Percentiles rank a stretch among this genome's conserved stretches.
Conservation (phyloP, 2,113 vertebrate genomes). For the Toxotes chatareus region DNA sequence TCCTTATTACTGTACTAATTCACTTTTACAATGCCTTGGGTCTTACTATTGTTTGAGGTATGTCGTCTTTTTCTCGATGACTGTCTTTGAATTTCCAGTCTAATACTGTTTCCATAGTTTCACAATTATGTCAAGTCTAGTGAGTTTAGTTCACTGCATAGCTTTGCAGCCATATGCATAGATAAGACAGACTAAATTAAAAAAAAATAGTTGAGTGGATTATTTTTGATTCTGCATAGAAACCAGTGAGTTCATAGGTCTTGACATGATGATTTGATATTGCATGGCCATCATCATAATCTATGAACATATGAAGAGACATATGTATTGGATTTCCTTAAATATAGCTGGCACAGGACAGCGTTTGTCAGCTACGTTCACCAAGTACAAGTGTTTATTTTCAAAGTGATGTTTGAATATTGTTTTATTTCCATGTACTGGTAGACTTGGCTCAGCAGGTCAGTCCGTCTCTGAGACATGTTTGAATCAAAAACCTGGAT, state of each 20-base stretch:
- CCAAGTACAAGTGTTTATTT: constrained; percentile 76
- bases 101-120: constrained; percentile 12
- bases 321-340: constrained; percentile 72
- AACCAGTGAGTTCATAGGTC: constrained; percentile 47
- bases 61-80: neutral
- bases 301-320: constrained; percentile 57
- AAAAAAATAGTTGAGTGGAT: neutral
- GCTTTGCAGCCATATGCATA: neutral
- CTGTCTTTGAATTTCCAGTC: neutral
- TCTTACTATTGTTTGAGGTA: too few relatives aligned
- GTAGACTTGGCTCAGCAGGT: constrained; percentile 67
- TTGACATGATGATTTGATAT: constrained; percentile 52
- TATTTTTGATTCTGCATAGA: constrained; percentile 50
- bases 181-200: neutral
- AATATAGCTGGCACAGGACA: constrained; percentile 53
- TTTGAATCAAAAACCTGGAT: constrained; percentile 62
- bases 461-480: constrained; percentile 50
- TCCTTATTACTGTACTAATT: too few relatives aligned
- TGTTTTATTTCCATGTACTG: constrained; percentile 79
- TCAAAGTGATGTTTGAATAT: constrained; percentile 76
- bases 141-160: neutral
- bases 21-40: too few relatives aligned
- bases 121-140: neutral
- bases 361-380: constrained; percentile 51
- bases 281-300: constrained; percentile 51